A percentile compares a stretch with the other conserved stretches of the same genome.
These are phyloP conservation scores for Cheiracanthium punctorium DNA, from an alignment of 2,888 invertebrate genomes.

Conservation along the genomic window DNA sequence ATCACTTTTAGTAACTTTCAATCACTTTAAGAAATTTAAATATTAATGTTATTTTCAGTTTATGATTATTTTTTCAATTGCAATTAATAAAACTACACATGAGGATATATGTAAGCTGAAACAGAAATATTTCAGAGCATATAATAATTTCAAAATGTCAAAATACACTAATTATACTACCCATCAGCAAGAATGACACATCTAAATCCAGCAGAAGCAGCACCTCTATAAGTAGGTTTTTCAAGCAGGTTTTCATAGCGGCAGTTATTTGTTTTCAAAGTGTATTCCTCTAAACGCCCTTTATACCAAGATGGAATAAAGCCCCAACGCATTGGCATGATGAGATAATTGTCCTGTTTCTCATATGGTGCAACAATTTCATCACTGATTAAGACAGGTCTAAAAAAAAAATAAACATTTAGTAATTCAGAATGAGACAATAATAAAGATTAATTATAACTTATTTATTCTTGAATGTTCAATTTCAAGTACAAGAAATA, in stretches of 20 bases:
- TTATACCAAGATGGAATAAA: conserved; percentile 89
- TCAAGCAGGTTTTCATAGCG: conserved; percentile 83
- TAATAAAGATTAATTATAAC: no score
- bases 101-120: no score
- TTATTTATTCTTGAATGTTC: no score
- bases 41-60: no score
- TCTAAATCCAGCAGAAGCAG: conserved; percentile 83
- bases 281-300: conserved; percentile 79
- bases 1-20: no score
- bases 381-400: conserved; percentile 53
- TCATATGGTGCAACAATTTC: not conserved
- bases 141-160: conserved; percentile 76
- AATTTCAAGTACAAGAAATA: no score
- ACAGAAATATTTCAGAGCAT: no score
- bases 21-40: no score
- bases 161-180: conserved; percentile 76
- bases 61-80: no score
- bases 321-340: conserved; percentile 87
- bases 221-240: conserved; percentile 83
- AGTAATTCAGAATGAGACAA: no score
- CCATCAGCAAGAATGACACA: conserved; percentile 88
- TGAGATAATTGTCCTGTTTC: conserved; percentile 70
- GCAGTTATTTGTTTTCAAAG: conserved; percentile 86
- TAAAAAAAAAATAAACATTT: no score
- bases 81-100: no score